Base-by-base conservation (phyloP, 2,113 vertebrate species). In the Callipepla squamata region DNA sequence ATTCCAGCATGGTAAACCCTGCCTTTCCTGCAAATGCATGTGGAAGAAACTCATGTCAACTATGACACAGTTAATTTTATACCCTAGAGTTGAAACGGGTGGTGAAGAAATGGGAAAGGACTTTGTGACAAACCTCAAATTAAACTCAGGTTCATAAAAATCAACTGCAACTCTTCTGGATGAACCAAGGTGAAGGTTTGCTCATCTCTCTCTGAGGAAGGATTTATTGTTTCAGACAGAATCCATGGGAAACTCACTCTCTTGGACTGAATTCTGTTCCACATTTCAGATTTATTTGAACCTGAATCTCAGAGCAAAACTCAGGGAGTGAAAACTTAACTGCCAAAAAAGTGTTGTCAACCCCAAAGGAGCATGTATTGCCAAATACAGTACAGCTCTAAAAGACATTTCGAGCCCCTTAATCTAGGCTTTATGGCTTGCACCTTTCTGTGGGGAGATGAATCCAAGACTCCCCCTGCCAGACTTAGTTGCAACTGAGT, bases 161-260 rank as follows among this genome's bases (percentile, higher is more conserved):
- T 85, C 93, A 91, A 90, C 76, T 83, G 85, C 40, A 94, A 74
- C 48, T 92, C 67, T 94, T 92, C 58, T 70, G 59, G 79, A 85
- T 38, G 76, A 92, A 92, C 36, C 82, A 94, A 94, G 84, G 75
- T 65, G 53, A 65, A 92, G 34, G 55, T 57, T 83, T 78, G 11
- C 61, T 50, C 67, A 80, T 85, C 40, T 82, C 53, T 80, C 77
- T 85, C 87, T 0, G 1, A 91, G 55, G 72, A 83, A 91, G 81
- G 57, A 88, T 92, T 94, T 94, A 83, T 80, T 67, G 63, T 83
- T 94, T 93, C 87, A 90, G 89, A 93, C 75, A 89, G 75, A 94
- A 92, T 92, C 55, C 87, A 85, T 91, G 94, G 73, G 91, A 96
- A 94, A 96, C 65, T 93, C 65, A 11, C 32, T 90, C 65, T 47